Conservation (phyloP, 2,888 invertebrate species). For the Gortyna flavago region DNA sequence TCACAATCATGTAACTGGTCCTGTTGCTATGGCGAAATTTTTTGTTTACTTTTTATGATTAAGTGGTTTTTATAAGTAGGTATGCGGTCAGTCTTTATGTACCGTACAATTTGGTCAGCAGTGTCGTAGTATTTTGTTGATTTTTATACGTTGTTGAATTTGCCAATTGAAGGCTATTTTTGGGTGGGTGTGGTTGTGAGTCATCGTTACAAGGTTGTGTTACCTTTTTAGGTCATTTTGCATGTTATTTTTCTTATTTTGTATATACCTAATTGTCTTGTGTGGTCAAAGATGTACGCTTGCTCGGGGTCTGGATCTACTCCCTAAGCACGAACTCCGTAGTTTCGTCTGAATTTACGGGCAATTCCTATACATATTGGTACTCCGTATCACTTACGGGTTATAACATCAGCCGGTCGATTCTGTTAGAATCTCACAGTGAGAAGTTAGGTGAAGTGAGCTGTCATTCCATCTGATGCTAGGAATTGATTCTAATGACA, state of each 20-base stretch:
- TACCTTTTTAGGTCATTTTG: not conserved
- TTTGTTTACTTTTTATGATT: conserved; percentile 30
- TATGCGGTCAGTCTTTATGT: conserved; percentile 37
- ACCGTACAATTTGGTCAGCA: conserved; percentile 24
- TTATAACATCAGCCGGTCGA: too few relatives aligned
- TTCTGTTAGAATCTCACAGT: too few relatives aligned
- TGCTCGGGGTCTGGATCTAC: not conserved
- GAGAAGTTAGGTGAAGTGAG: too few relatives aligned
- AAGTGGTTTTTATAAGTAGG: conserved; percentile 12
- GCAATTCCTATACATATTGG: too few relatives aligned
- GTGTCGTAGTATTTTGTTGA: not conserved
- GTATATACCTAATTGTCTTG: not conserved
- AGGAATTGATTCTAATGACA: too few relatives aligned
- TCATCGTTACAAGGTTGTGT: conserved; percentile 15
- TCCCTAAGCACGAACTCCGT: not conserved
- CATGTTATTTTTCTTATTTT: not conserved
- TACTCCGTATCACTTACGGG: too few relatives aligned
- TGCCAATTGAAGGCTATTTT: conserved; percentile 13
- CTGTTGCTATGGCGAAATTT: conserved; percentile 43
- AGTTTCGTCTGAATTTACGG: not conserved
- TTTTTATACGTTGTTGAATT: conserved; percentile 24
- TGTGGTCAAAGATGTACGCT: not conserved
- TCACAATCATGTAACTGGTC: conserved; percentile 20
- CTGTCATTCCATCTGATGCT: too few relatives aligned
- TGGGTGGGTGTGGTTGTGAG: conserved; percentile 36